Conservation (phyloP, 2,113 vertebrate genomes). For the Chloropsis hardwickii region DNA sequence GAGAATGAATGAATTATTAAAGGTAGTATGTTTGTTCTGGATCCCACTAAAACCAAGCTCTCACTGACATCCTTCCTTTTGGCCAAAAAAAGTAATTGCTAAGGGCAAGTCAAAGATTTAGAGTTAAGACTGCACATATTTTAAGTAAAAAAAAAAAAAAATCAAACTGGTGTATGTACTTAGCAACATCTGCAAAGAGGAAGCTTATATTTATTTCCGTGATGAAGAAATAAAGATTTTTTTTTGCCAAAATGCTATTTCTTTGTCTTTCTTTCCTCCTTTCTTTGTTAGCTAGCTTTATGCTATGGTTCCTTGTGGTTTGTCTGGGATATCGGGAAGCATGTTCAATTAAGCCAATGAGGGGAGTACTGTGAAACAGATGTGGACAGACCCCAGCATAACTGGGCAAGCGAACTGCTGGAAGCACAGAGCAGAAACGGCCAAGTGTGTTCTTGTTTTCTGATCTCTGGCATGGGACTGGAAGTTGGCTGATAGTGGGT, state of each 20-base stretch:
- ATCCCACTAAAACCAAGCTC: not conserved
- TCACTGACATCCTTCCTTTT: not conserved
- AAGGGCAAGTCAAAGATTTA: not conserved
- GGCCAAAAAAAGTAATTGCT: not conserved
- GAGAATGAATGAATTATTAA: not conserved
- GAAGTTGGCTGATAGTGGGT: conserved; percentile 4
- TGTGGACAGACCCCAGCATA: not conserved
- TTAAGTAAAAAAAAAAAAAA: not conserved
- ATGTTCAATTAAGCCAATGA: conserved; percentile 51
- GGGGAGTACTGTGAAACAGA: conserved; percentile 33
- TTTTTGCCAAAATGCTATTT: not conserved
- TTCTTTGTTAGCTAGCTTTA: not conserved
- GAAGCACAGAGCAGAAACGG: not conserved
- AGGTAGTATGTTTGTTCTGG: not conserved
- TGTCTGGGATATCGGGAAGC: not conserved
- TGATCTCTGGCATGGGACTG: conserved; percentile 21
- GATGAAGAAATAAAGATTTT: not conserved
- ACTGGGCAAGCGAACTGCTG: not conserved
- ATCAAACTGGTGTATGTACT: not conserved
- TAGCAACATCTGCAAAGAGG: not conserved
- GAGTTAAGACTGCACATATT: not conserved
- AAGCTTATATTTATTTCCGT: not conserved
- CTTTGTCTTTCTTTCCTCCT: not conserved
- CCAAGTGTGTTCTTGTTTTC: conserved; percentile 1
- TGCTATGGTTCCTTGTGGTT: conserved; percentile 32